phyloP scores from a whole-genome alignment of 2,113 vertebrate genomes.

The Larimichthys polyactis region DNA sequence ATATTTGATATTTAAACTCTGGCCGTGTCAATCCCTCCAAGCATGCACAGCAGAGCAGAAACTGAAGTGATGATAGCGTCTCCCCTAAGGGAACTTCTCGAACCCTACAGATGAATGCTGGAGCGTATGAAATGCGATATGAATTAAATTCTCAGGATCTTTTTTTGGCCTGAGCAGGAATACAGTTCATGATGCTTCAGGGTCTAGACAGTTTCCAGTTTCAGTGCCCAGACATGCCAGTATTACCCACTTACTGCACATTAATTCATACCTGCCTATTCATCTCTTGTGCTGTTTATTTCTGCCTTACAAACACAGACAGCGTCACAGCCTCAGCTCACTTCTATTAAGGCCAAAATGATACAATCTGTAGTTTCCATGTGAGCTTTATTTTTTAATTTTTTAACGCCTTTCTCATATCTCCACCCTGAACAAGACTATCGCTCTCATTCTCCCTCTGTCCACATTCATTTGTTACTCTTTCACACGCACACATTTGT shows the following conservation, averaged over 20 bases:
- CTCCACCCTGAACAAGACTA: constrained; percentile 3
- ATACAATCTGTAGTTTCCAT: constrained; percentile 1
- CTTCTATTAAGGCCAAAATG: neutral
- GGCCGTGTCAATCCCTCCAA: neutral
- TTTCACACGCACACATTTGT: neutral
- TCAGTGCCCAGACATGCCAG: neutral
- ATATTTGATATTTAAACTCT: neutral
- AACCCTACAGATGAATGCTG: neutral
- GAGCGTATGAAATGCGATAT: neutral
- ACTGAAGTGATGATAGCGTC: neutral
- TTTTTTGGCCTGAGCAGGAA: neutral
- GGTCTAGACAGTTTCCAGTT: neutral
- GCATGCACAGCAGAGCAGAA: neutral
- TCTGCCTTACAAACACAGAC: neutral
- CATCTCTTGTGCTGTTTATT: neutral
- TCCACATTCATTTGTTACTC: neutral
- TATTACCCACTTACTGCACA: neutral
- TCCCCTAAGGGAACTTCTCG: too few species aligned
- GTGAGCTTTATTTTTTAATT: constrained; percentile 3
- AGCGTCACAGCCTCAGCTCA: neutral
- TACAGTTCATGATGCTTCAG: neutral
- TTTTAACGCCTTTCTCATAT: constrained; percentile 11
- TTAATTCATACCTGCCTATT: neutral
- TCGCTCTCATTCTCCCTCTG: neutral
- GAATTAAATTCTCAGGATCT: neutral